Percentiles rank a stretch among this genome's conserved stretches.
These are phyloP conservation scores for Myotis brandtii DNA, from an alignment of 2,113 vertebrate species.

Conservation along the genomic window DNA sequence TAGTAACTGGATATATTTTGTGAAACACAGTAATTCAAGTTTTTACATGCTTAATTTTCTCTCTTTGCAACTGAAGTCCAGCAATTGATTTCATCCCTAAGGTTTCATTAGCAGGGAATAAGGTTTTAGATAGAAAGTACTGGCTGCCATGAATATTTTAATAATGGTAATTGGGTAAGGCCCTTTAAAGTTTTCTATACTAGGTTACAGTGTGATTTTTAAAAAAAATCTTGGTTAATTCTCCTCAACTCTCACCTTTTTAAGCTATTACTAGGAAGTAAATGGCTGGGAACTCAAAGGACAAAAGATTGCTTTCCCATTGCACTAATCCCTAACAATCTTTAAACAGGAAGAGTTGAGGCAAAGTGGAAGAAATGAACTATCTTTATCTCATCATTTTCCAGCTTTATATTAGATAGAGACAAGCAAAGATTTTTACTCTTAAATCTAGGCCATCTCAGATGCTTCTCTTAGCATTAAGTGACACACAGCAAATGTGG, in stretches of 20 bases:
- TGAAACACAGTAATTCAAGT: conserved; percentile 1
- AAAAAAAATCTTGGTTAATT: neutral
- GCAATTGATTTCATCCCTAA: neutral
- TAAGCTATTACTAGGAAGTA: conserved; percentile 14
- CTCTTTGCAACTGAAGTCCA: neutral
- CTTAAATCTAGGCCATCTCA: neutral
- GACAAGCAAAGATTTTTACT: neutral
- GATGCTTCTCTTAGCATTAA: neutral
- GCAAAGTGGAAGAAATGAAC: neutral
- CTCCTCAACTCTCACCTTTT: neutral
- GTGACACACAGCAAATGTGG: neutral
- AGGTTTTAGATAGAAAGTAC: neutral
- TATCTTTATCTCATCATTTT: neutral
- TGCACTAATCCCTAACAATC: neutral
- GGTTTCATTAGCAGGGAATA: neutral
- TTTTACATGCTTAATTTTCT: conserved; percentile 34
- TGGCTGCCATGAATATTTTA: neutral
- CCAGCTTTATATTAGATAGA: neutral
- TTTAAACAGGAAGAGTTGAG: conserved; percentile 1
- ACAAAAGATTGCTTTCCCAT: conserved; percentile 29
- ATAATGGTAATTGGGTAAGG: neutral
- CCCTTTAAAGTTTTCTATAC: conserved; percentile 39
- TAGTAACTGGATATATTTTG: conserved; percentile 27
- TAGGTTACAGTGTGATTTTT: neutral
- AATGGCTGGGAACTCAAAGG: conserved; percentile 27